These are phyloP conservation scores for Parnassius mnemosyne DNA, from an alignment of 2,888 invertebrate genomes.

Conservation along the genomic window DNA sequence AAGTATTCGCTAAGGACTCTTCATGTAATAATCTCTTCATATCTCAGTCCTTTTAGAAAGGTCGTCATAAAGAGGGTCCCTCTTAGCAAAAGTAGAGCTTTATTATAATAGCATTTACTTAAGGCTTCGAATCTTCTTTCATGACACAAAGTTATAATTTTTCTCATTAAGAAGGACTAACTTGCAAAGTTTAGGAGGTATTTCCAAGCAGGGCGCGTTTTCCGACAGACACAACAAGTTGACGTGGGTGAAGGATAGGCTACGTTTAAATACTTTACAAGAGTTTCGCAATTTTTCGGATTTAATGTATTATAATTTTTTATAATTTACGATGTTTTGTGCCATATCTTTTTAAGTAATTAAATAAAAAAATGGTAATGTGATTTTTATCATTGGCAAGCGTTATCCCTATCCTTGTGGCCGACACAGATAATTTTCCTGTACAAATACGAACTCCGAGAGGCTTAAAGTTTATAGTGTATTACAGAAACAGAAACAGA, in stretches of 20 bases:
- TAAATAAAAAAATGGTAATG: too few species aligned
- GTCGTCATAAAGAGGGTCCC: background rate
- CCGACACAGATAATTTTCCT: too few species aligned
- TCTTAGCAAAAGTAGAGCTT: conserved; percentile 16
- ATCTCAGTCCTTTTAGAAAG: conserved; percentile 9
- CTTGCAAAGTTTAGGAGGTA: conserved; percentile 14
- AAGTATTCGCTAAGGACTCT: conserved; percentile 4
- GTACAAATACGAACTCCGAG: too few species aligned
- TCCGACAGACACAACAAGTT: background rate
- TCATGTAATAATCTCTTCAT: conserved; percentile 13
- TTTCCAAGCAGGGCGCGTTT: conserved; percentile 4
- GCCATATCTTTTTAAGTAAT: too few species aligned
- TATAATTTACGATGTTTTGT: too few species aligned
- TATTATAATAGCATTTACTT: conserved; percentile 23
- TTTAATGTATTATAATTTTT: too few species aligned
- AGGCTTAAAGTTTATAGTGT: too few species aligned
- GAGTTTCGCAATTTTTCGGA: background rate
- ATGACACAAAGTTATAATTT: conserved; percentile 25
- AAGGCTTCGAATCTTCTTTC: conserved; percentile 22
- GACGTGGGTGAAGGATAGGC: background rate
- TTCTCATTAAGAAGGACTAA: conserved; percentile 24
- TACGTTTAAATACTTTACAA: background rate
- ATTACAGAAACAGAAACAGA: too few species aligned
- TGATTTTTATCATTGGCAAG: too few species aligned
- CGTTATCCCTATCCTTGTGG: too few species aligned